These are phyloP conservation scores for Montipora cactus DNA, from an alignment of 64 coral and sea anemone genomes.

Conservation along the genomic window DNA sequence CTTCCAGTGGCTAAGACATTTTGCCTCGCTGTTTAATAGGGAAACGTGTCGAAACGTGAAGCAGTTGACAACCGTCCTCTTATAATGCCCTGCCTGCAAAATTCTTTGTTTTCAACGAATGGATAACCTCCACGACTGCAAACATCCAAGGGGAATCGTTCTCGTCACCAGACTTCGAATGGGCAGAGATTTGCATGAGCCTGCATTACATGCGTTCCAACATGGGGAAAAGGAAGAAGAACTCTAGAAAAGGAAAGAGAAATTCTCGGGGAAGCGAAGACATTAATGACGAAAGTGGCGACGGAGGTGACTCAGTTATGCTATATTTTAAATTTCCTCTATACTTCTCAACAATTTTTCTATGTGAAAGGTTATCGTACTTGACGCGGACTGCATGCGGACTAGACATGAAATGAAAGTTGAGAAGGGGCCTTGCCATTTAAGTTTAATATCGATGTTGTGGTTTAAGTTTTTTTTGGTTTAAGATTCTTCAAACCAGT, in stretches of 20 bases:
- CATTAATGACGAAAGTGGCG: constrained; percentile 1
- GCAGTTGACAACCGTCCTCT: background rate
- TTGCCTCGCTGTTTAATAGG: background rate
- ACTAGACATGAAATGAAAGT: too few species aligned
- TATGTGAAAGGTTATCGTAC: too few species aligned
- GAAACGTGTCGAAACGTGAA: constrained; percentile 24
- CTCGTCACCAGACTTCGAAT: background rate
- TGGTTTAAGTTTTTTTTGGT: too few species aligned
- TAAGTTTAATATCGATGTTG: background rate
- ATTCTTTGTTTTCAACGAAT: background rate
- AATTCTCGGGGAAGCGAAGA: background rate
- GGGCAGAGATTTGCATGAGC: background rate
- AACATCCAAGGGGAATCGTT: constrained; percentile 19
- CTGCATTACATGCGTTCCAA: background rate
- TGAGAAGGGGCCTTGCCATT: too few species aligned
- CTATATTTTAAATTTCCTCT: background rate
- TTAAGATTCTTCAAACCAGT: too few species aligned
- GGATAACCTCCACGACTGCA: constrained; percentile 16
- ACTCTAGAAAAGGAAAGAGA: constrained; percentile 24
- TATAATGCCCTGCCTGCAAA: too few species aligned
- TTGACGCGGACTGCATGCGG: background rate
- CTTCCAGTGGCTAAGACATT: background rate
- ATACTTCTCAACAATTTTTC: background rate
- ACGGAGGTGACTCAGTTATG: constrained; percentile 2
- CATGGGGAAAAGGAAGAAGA: constrained; percentile 14